Base-by-base conservation (phyloP, 2,113 vertebrate genomes). In the Tor tambroides region DNA sequence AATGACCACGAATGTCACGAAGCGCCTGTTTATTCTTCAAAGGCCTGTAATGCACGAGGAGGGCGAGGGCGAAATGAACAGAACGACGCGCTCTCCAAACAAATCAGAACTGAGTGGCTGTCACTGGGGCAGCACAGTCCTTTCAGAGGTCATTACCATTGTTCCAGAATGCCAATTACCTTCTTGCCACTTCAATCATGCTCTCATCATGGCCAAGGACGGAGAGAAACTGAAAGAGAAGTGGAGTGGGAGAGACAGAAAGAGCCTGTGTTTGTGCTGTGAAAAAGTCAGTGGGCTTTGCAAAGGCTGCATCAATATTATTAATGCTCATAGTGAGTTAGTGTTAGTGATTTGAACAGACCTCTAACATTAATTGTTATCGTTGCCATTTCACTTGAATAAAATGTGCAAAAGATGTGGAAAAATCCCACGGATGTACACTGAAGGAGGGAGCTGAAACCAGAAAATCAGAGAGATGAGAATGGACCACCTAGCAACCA, bases 141-240 rank as follows among this genome's bases (percentile, higher is more conserved):
- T 89, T 61, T 61, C 85, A 46, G 80, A 80, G 35, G 49, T 84
- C 88, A 79, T 85, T 91, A 91, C 91, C 78, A 74, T 59, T 59
- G 54, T 69, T 65, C 76, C 71, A 49, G 75, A 85, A 90, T 84
- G 77, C 54, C 85, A 88, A 87, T 49, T 82, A 84, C 71, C 74
- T 43, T 88, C 85, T 69, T 83, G 43, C 86, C 88, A 87, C 85
- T 91, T 87, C 85, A 92, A 90, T 91, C 91, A 91, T 90, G 84
- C 69, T 87, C 86, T 84, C 69, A 19, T 89, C 81, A 35, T 85
- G 85, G 85, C 87, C 83, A 90, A 77, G 54, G 76, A 88, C 59
- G 12, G 26, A 76, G 79, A 43, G 75, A 61, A 77, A 86, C 32
- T 19, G 11, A 56, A 35, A 72, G 56, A 49, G 49, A 67, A 76